Evolutionary conservation across 2,888 invertebrate species (phyloP), one percentile per base, ranked within the genome.

Genomic region (Asteroscopus sphinx): DNA sequence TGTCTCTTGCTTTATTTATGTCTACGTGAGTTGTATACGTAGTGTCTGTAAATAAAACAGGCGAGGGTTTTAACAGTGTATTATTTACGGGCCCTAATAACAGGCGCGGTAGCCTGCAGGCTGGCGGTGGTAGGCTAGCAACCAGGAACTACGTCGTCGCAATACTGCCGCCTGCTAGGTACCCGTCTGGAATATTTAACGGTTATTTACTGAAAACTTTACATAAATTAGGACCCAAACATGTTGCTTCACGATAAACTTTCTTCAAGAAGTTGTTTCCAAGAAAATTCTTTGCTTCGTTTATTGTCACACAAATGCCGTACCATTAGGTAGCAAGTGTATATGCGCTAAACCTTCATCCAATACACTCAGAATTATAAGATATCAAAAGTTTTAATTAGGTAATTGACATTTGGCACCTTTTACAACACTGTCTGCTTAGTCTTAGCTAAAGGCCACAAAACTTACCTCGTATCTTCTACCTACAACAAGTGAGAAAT

Each of bases 61-160:
- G 79, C 70, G 80, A 85, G 81, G 87, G 86, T 85, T 89, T 87
- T 90, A 89, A 89, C 91, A 85, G 86, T 86, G 49, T 89, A 89
- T 90, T 92, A 93, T 92, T 93, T 92, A 93, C 88, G 92, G 81
- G 77, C 85, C 81, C 83, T 92, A 91, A 92, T 93, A 92, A 90
- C 85, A 83, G 85, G 76, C 79, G 76, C 55, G 53, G 51, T 46
- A 58, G 52, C 45, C 56, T 66, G 68, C 61, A 67, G 69, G 47
- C 32, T n/a, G 32, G 28, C 12, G 48, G 48, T 66, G 62, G 56
- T 71, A 45, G 68, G 63, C 73, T 73, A 65, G 56, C 76, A 69
- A 75, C 74, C 74, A 71, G 57, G 60, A 78, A 76, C 73, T 76
- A 59, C 45, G 55, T 47, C 61, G 71, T 71, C 68, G 63, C 54